Evolutionary conservation across 2,797 vertebrate genomes (phyloP).

Genomic region (Balearica regulorum): DNA sequence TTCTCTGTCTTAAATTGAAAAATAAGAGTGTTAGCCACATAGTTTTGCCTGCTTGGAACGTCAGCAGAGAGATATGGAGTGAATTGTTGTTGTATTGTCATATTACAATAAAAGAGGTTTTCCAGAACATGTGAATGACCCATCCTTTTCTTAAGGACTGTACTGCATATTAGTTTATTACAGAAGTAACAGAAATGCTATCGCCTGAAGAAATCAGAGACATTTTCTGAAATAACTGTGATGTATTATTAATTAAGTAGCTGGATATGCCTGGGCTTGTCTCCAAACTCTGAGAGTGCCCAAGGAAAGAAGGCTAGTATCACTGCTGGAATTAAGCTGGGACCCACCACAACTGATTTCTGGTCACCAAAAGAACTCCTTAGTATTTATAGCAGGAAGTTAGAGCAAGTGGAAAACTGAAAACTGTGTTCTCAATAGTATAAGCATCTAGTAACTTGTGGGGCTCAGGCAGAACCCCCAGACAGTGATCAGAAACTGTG

Average conservation of each 20-base stretch:
- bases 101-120: background rate
- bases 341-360: background rate
- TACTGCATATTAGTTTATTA: background rate
- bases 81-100: background rate
- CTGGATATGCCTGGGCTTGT: background rate
- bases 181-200: background rate
- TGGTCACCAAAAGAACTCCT: background rate
- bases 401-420: background rate
- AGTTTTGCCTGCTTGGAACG: background rate
- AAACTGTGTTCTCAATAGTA: background rate
- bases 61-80: background rate
- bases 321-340: constrained; percentile 2
- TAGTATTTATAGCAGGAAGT: background rate
- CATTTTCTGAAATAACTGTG: constrained; percentile 26
- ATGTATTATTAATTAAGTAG: constrained; percentile 27
- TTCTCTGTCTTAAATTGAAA: background rate
- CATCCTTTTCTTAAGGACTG: background rate
- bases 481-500: background rate
- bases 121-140: background rate
- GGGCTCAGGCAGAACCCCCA: background rate
- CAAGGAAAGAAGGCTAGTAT: background rate
- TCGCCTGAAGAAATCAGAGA: background rate
- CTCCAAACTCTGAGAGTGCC: background rate
- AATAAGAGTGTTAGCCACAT: background rate
- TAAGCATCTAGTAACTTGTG: background rate